Base-by-base conservation (phyloP, 2,113 vertebrate genomes). In the Danionella cerebrum region DNA sequence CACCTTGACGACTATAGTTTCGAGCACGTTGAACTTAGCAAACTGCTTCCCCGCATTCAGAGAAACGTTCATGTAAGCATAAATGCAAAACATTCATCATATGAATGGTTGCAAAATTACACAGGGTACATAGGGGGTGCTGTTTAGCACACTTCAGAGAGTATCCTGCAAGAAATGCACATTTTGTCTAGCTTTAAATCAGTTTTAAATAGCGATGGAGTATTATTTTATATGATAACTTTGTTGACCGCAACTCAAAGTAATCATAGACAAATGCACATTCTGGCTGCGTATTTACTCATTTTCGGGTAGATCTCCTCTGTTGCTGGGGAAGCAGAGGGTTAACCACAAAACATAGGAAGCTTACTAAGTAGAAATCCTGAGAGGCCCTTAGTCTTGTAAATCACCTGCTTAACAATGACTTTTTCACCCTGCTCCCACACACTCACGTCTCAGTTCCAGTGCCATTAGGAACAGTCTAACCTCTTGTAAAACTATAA, bases 341-440 rank as follows among this genome's bases (percentile, higher is more conserved):
- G 51, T 33, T 33, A 18, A 36, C n/a, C 21, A 9, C 36, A 58
- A 39, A 18, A 45, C 24, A 25, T 5, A 27, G 19, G 39, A 29
- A 44, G 24, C 3, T 60, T 4, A 0, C 39, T 45, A 2, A 10
- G 1, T 14, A 22, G n/a, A 29, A 60, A 57, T 22, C 70, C 77
- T 71, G 13, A 60, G 66, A 80, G 72, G 78, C 73, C 76, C 21
- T 69, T 64, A 59, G 79, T 75, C 78, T 82, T 65, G 74, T 86
- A 89, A 89, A 86, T 86, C 84, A 89, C 78, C 74, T 83, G 78
- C 60, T 73, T 83, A 88, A 88, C 86, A 90, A 88, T 86, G 80
- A 80, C 52, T 5, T 2, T 66, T 71, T 70, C 74, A 71, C 29
- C 13, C 67, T 33, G 8, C 44, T 9, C 75, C 44, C 57, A 63